Evolutionary conservation across 2,888 invertebrate species (phyloP).

Genomic region (Dione vanillae): DNA sequence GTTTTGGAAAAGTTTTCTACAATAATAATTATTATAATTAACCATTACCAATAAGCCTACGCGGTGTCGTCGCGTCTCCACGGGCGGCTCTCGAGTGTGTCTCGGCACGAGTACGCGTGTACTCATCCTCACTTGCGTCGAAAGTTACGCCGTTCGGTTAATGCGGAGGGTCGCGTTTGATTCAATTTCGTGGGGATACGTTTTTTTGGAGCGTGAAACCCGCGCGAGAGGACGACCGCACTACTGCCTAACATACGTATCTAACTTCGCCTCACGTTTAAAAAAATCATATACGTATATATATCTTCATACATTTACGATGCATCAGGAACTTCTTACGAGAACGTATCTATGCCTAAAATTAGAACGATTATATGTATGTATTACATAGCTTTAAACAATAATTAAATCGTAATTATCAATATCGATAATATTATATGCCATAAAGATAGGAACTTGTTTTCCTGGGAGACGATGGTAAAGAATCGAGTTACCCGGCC

Average conservation of each 20-base stretch:
- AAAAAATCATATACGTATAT: slow-evolving; percentile 85
- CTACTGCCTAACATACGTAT: slow-evolving; percentile 83
- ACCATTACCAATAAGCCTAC: slow-evolving; percentile 83
- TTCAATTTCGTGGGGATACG: slow-evolving; percentile 45
- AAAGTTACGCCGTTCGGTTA: slow-evolving; percentile 42
- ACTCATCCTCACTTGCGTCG: slow-evolving; percentile 42
- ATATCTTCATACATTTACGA: slow-evolving; percentile 84
- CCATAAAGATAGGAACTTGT: slow-evolving; percentile 86
- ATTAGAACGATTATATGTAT: slow-evolving; percentile 85
- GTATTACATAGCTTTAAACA: slow-evolving; percentile 86
- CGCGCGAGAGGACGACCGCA: slow-evolving; percentile 80
- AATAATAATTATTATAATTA: slow-evolving; percentile 83
- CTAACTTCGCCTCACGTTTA: slow-evolving; percentile 83
- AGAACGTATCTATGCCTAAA: slow-evolving; percentile 85
- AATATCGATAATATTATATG: slow-evolving; percentile 86
- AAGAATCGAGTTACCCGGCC: slow-evolving; percentile 71
- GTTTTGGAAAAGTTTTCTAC: slow-evolving; percentile 85
- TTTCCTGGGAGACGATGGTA: slow-evolving; percentile 84
- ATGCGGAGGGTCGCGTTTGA: slow-evolving; percentile 48
- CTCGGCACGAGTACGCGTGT: slow-evolving; percentile 46
- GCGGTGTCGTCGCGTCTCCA: slow-evolving; percentile 79
- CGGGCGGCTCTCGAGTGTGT: slow-evolving; percentile 62
- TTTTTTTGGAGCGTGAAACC: slow-evolving; percentile 53
- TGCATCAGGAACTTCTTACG: slow-evolving; percentile 85
- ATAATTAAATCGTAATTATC: slow-evolving; percentile 85